These are phyloP conservation scores for Phalloptychus januarius DNA, from an alignment of 2,797 vertebrate species.

Conservation along the genomic window DNA sequence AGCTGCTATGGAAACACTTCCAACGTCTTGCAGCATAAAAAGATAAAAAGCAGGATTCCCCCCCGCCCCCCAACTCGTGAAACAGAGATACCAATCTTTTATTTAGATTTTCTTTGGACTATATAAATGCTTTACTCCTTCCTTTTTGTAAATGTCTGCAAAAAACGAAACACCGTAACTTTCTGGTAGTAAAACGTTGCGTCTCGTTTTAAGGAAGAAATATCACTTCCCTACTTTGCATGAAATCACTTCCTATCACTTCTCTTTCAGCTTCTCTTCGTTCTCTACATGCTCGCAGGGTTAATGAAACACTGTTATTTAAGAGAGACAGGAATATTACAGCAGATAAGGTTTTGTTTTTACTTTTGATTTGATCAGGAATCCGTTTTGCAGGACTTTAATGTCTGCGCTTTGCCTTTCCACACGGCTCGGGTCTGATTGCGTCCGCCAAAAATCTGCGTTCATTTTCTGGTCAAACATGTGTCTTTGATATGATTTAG, in stretches of 20 bases:
- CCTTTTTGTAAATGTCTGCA: not conserved
- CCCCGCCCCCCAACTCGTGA: not conserved
- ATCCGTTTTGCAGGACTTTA: not conserved
- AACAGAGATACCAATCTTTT: not conserved
- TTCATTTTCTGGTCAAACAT: conserved; percentile 36
- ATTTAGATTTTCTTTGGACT: not conserved
- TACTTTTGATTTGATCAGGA: conserved; percentile 25
- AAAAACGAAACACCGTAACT: not conserved
- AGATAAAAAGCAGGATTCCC: not conserved
- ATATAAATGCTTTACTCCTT: not conserved
- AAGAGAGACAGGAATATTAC: conserved; percentile 13
- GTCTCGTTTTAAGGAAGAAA: not conserved
- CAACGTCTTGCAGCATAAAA: not conserved
- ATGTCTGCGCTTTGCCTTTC: not conserved
- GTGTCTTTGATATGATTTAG: conserved; percentile 30
- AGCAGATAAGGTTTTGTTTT: conserved; percentile 27
- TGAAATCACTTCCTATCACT: not conserved
- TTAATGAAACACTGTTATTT: conserved; percentile 58
- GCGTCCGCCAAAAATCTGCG: not conserved
- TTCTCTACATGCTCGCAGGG: conserved; percentile 69
- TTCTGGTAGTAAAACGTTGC: not conserved
- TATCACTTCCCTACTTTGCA: not conserved
- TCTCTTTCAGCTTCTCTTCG: conserved; percentile 13
- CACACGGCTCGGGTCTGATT: not conserved
- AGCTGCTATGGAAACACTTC: not conserved